phyloP scores from a whole-genome alignment of 2,797 vertebrate genomes.

The Presbytis comata region DNA sequence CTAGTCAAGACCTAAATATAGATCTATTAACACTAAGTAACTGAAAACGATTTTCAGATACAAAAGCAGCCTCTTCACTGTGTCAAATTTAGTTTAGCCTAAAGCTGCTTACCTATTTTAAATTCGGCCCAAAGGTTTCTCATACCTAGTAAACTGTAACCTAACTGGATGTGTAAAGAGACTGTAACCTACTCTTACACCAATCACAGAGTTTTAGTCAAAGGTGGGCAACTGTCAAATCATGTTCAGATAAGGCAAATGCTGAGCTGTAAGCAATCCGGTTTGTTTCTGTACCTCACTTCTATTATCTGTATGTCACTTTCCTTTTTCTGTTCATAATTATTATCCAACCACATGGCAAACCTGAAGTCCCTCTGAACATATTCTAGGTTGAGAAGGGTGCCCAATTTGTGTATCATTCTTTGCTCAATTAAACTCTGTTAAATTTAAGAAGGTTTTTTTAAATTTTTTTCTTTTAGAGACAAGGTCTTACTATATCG shows the following conservation, averaged over 20 bases:
- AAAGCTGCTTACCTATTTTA: background rate
- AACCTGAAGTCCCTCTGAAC: background rate
- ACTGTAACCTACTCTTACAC: background rate
- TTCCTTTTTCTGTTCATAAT: background rate
- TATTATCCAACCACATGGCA: background rate
- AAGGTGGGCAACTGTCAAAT: background rate
- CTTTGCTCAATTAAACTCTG: background rate
- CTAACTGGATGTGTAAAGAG: background rate
- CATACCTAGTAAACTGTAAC: background rate
- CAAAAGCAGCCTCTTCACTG: slow-evolving; percentile 13
- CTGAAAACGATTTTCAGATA: background rate
- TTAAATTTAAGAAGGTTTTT: background rate
- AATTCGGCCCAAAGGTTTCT: background rate
- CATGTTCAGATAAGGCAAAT: background rate
- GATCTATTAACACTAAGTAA: background rate
- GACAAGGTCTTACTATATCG: background rate
- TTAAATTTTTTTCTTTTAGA: background rate
- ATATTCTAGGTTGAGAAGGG: background rate
- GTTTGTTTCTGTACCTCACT: background rate
- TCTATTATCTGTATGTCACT: background rate
- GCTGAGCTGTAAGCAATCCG: background rate
- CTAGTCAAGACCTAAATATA: slow-evolving; percentile 1
- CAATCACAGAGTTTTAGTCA: background rate
- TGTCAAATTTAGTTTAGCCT: background rate
- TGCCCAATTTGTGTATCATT: background rate